A percentile compares a stretch with the other conserved stretches of the same genome.
Evolutionary conservation across 2,797 vertebrate genomes (phyloP).

Genomic region (Champsocephalus gunnari): DNA sequence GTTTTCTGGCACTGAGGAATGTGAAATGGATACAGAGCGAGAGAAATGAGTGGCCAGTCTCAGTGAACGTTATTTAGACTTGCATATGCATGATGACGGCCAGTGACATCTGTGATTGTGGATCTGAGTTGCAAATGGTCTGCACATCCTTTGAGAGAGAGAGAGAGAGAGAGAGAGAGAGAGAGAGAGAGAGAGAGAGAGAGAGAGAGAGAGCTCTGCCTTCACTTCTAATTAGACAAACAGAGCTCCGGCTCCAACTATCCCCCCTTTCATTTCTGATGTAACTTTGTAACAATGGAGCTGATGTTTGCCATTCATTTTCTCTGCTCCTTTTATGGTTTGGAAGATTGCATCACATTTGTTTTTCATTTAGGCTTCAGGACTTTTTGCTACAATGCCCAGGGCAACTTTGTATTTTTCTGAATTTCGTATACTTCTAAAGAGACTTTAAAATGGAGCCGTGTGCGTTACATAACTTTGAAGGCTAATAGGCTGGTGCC

Average conservation of each 20-base stretch:
- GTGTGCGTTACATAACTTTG: conserved; percentile 58
- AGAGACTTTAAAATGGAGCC: conserved; percentile 26
- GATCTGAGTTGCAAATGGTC: conserved; percentile 34
- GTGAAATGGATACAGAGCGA: conserved; percentile 29
- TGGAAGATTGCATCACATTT: conserved; percentile 70
- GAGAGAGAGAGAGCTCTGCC: conserved; percentile 6
- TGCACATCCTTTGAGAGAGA: conserved; percentile 41
- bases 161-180: too few relatives aligned
- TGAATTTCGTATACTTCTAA: conserved; percentile 48
- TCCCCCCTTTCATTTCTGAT: conserved; percentile 67
- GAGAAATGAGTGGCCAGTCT: conserved; percentile 8
- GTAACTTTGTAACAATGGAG: conserved; percentile 61
- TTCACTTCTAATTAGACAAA: conserved; percentile 51
- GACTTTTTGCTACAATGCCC: conserved; percentile 40
- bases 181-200: too few relatives aligned
- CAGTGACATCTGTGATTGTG: conserved; percentile 22
- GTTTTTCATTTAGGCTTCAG: conserved; percentile 53
- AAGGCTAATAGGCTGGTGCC: conserved; percentile 53
- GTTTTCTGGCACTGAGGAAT: conserved; percentile 28
- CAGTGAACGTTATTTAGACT: conserved; percentile 16
- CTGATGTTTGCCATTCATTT: conserved; percentile 48
- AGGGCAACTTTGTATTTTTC: conserved; percentile 28
- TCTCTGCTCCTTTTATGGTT: conserved; percentile 40
- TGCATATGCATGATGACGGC: conserved; percentile 9
- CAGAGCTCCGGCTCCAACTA: conserved; percentile 19